A percentile compares a stretch with the other conserved stretches of the same genome.
phyloP scores from a whole-genome alignment of 2,113 vertebrate genomes.

The Bubo bubo region DNA sequence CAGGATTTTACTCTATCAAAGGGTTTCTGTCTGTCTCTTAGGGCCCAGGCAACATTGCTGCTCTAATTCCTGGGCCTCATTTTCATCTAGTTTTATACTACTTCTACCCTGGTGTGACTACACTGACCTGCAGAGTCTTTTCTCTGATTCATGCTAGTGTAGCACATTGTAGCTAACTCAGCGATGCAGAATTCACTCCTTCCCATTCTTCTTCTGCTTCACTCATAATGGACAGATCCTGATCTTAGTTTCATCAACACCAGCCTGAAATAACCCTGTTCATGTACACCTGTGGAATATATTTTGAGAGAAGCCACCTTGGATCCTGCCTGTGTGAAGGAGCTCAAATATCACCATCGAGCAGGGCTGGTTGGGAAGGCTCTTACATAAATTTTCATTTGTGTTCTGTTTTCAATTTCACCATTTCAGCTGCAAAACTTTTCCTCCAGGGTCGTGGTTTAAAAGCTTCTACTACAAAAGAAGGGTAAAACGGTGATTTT shows the following conservation, averaged over 20 bases:
- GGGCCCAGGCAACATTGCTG: slow-evolving; percentile 1
- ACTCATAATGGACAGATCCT: neutral
- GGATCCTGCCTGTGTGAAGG: neutral
- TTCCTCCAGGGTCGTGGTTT: fast-evolving
- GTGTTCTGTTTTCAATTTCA: neutral
- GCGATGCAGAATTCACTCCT: neutral
- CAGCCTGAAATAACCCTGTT: neutral
- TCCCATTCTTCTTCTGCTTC: neutral
- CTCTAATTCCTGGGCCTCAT: slow-evolving; percentile 10
- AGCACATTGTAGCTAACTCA: neutral
- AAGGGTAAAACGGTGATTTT: neutral
- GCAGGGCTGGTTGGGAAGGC: neutral
- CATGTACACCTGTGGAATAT: neutral
- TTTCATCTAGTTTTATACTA: slow-evolving; percentile 1
- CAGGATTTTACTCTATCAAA: slow-evolving; percentile 51
- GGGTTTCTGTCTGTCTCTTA: slow-evolving; percentile 21
- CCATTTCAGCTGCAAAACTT: neutral
- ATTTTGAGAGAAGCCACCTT: neutral
- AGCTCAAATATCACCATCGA: fast-evolving
- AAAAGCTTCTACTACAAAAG: neutral
- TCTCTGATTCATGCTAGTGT: neutral
- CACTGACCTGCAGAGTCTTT: neutral
- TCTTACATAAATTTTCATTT: neutral
- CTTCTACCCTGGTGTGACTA: neutral
- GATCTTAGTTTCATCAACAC: neutral